Conservation (phyloP, 2,888 invertebrate genomes). For the Caenorhabditis zanzibari region DNA sequence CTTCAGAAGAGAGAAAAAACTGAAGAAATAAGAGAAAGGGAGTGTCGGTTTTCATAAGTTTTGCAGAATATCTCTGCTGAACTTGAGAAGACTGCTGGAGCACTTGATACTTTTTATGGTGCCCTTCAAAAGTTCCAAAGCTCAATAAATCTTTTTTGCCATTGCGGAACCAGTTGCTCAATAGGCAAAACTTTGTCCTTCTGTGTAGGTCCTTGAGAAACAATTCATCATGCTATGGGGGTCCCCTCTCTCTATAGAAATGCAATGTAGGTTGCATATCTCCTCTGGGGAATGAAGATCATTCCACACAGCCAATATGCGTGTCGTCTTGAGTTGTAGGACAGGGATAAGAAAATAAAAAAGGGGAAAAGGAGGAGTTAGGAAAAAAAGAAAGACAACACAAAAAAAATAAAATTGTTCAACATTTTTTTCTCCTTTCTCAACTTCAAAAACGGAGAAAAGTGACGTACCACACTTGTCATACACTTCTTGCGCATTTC, state of each 20-base stretch:
- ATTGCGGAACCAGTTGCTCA: conserved; percentile 14
- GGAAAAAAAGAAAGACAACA: conserved; percentile 22
- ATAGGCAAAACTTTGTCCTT: conserved; percentile 14
- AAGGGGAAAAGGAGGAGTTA: conserved; percentile 13
- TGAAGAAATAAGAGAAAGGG: conserved; percentile 1
- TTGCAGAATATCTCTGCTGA: conserved; percentile 2
- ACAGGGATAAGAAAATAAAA: conserved; percentile 15
- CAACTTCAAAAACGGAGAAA: neutral
- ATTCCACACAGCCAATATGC: conserved; percentile 42
- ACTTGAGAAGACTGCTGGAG: neutral
- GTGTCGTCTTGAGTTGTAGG: conserved; percentile 56
- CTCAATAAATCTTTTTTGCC: conserved; percentile 25
- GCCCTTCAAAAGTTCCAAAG: conserved; percentile 2
- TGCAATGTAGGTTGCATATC: conserved; percentile 63
- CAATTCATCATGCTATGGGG: conserved; percentile 60
- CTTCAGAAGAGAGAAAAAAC: neutral
- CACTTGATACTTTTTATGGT: neutral
- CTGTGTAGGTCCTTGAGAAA: conserved; percentile 49
- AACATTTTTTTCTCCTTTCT: conserved; percentile 40
- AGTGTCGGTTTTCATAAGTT: conserved; percentile 49
- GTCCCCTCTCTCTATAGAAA: conserved; percentile 36
- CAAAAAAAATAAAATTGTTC: conserved; percentile 57
- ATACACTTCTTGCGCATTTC: conserved; percentile 61
- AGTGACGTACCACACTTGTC: conserved; percentile 61
- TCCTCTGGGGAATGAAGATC: conserved; percentile 57